phyloP scores from a whole-genome alignment of 64 coral and sea anemone species.

The Dendronephthya gigantea region DNA sequence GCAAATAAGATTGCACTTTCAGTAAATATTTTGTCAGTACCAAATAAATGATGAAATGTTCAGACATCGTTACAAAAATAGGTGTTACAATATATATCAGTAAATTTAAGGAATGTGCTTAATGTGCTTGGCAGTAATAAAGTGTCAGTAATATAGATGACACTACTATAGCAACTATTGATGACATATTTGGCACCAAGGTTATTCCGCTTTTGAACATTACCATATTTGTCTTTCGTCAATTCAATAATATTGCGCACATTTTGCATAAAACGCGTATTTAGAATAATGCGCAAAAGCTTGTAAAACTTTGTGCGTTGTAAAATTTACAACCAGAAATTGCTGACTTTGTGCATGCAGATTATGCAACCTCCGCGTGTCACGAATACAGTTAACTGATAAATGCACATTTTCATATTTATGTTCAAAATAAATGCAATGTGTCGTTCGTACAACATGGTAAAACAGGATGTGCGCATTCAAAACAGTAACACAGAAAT shows the following conservation, averaged over 20 bases:
- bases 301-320: neutral
- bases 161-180: neutral
- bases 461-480: too few species aligned
- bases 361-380: neutral
- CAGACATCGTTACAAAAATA: neutral
- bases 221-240: neutral
- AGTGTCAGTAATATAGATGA: neutral
- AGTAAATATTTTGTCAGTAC: neutral
- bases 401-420: too few species aligned
- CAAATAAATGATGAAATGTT: neutral
- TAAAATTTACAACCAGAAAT: neutral
- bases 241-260: neutral
- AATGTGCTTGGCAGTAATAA: neutral
- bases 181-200: constrained; percentile 2
- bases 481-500: neutral
- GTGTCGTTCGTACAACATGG: too few species aligned
- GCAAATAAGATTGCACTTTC: neutral
- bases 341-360: too few species aligned
- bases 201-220: neutral
- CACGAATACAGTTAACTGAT: too few species aligned
- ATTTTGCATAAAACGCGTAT: neutral
- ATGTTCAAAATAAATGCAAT: too few species aligned
- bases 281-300: neutral
- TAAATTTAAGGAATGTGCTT: neutral
- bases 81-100: neutral